These are phyloP conservation scores for Apus apus DNA, from an alignment of 2,113 vertebrate species.

Conservation along the genomic window DNA sequence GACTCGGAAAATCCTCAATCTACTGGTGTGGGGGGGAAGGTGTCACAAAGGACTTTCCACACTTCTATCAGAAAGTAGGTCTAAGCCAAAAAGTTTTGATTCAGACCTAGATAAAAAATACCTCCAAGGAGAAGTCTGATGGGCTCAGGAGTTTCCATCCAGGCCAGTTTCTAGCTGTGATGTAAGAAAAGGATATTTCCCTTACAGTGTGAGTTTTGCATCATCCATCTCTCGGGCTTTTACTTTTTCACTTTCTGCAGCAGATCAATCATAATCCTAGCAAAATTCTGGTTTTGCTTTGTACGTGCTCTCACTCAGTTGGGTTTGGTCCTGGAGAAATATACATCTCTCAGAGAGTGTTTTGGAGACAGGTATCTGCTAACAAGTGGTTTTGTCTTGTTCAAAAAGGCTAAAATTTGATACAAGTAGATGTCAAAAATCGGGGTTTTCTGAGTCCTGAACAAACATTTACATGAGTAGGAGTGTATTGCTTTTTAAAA, in stretches of 20 bases:
- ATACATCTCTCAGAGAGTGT: not conserved
- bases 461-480: not conserved
- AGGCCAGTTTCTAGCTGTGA: not conserved
- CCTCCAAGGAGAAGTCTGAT: not conserved
- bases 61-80: not conserved
- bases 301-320: not conserved
- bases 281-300: not conserved
- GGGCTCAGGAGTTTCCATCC: not conserved
- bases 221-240: not conserved
- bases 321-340: not conserved
- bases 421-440: not conserved
- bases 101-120: not conserved
- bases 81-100: not conserved
- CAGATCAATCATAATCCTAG: conserved; percentile 3
- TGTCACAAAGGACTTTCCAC: not conserved
- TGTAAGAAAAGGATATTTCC: conserved; percentile 4
- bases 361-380: not conserved
- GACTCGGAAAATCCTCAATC: not conserved
- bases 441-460: not conserved
- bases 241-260: conserved; percentile 19
- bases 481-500: not conserved
- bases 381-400: not conserved
- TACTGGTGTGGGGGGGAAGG: not conserved
- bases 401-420: not conserved
- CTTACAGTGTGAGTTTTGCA: not conserved